A percentile compares a stretch with the other conserved stretches of the same genome.
Evolutionary conservation across 2,797 vertebrate genomes (phyloP).

Genomic region (Bradypodion ventrale): DNA sequence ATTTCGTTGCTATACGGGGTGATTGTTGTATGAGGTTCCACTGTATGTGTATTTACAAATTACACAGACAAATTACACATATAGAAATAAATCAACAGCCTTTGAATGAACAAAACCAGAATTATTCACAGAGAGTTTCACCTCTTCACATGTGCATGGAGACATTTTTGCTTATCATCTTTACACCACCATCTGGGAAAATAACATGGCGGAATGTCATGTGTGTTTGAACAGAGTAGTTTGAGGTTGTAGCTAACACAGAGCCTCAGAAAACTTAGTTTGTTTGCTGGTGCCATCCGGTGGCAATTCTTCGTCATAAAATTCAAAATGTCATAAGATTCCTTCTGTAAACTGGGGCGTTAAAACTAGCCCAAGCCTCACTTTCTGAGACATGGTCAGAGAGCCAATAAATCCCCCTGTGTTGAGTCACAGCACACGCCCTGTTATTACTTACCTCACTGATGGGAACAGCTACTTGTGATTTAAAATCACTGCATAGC

Average conservation of each 20-base stretch:
- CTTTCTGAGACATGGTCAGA: not conserved
- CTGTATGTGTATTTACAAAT: no score
- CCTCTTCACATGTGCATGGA: not conserved
- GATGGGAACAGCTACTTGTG: not conserved
- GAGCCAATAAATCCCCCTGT: not conserved
- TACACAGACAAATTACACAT: not conserved
- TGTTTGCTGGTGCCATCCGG: constrained; percentile 27
- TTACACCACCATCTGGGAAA: not conserved
- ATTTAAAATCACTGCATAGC: not conserved
- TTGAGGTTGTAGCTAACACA: not conserved
- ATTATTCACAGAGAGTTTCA: not conserved
- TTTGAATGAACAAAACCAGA: not conserved
- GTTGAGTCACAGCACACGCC: not conserved
- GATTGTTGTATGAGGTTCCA: no score
- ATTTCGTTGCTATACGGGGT: no score
- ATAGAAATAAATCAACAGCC: not conserved
- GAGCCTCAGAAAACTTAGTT: not conserved
- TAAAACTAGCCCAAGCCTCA: not conserved
- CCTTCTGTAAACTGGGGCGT: not conserved
- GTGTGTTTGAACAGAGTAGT: not conserved
- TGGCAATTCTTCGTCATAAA: constrained; percentile 6
- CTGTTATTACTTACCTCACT: not conserved
- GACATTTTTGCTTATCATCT: not conserved
- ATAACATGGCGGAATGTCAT: not conserved
- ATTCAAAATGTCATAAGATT: not conserved